Evolutionary conservation across 2,888 invertebrate species (phyloP), one percentile per base, ranked within the genome.

Genomic region (Anorthoa munda): DNA sequence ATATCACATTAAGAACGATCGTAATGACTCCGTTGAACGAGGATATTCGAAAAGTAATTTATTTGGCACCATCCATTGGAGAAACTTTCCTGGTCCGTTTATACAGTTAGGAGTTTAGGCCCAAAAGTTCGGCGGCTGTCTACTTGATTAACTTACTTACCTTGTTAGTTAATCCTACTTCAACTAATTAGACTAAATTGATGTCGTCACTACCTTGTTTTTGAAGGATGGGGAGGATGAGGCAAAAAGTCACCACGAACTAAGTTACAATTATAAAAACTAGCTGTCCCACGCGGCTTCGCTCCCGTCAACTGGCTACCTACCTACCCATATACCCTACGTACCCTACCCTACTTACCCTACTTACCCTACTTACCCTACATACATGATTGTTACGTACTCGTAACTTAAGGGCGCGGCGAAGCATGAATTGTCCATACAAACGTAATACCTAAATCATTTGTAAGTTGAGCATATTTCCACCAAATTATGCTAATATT

Each of bases 121-220:
- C 26, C 61, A 72, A 79, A 72, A 75, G 23, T 72, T 75, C n/a
- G 45, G 17, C 39, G 13, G n/a, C n/a, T 72, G 59, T 80, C 53
- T 50, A 48, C 53, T 61, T 75, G 13, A 53, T 61, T 51, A 53
- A 46, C 23, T 39, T 12, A 50, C 9, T 21, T 60, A 60, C 39
- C 39, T 39, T 39, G 21, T 21, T 23, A 51, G 23, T 60, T 46
- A 31, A 26, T 63, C 18, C 12, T 48, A 45, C 46, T 59, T 59
- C 18, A 50, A 0, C 17, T 74, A 74, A 80, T 79, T 55, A 79
- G 13, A 45, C 59, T 51, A 56, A 56, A 77, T 77, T 74, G 23
- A 23, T 31, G 9, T 26, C n/a, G n/a, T 55, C 23, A 51, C 51
- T 58, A 72, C 39, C 21, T 63, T 45, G 11, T 46, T 71, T 51